Conservation (phyloP, 2,113 vertebrate genomes). For the Albula goreensis region DNA sequence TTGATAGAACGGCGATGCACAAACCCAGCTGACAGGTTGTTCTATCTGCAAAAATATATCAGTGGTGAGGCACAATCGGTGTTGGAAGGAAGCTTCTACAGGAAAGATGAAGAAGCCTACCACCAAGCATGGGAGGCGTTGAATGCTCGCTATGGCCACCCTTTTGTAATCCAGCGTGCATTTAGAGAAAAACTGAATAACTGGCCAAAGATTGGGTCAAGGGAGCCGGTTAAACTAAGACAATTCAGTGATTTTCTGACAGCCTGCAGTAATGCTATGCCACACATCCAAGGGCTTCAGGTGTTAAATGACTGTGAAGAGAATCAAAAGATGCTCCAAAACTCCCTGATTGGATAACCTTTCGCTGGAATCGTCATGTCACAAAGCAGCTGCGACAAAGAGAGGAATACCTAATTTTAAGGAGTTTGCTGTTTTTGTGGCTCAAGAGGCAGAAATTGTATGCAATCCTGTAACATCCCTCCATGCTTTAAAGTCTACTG, state of each 20-base stretch:
- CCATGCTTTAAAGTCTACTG: conserved; percentile 11
- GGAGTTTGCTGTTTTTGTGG: conserved; percentile 37
- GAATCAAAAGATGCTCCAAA: conserved; percentile 38
- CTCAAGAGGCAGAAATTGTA: conserved; percentile 38
- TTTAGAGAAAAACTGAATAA: no score
- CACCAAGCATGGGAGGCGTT: no score
- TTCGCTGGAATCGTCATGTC: conserved; percentile 42
- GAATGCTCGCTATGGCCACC: no score
- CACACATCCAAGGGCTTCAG: conserved; percentile 37
- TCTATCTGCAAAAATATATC: conserved; percentile 44
- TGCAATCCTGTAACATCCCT: conserved; percentile 42
- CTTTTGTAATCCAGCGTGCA: no score
- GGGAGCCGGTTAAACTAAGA: no score
- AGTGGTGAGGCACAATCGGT: conserved; percentile 33
- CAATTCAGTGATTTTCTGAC: no score
- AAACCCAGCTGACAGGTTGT: conserved; percentile 42
- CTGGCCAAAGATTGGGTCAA: no score
- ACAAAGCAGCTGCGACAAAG: conserved; percentile 23
- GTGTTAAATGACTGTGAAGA: conserved; percentile 42
- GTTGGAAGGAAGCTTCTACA: conserved; percentile 41
- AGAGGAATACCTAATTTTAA: conserved; percentile 30
- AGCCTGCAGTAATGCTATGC: conserved; percentile 25
- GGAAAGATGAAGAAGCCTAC: not conserved
- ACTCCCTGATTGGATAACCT: conserved; percentile 41
- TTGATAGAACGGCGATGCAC: conserved; percentile 38